Conservation (phyloP, 2,797 vertebrate species). For the Tympanoctomys barrerae region DNA sequence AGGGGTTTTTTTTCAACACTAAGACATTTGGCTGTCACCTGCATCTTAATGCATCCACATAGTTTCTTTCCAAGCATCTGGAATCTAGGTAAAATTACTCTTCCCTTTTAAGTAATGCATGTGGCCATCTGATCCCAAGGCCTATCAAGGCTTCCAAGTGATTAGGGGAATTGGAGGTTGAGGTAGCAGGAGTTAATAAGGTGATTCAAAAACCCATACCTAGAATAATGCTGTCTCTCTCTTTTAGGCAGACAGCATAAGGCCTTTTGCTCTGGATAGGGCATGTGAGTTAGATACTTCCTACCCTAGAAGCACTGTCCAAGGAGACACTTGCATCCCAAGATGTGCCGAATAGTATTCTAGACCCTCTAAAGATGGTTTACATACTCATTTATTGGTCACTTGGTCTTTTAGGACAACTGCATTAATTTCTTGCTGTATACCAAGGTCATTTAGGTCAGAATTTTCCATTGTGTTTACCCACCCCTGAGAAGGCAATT, state of each 20-base stretch:
- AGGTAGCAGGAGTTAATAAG: not conserved
- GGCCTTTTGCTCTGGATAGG: not conserved
- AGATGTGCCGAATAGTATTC: not conserved
- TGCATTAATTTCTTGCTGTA: constrained; percentile 52
- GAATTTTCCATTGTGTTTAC: constrained; percentile 35
- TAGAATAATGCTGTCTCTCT: not conserved
- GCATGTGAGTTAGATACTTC: not conserved
- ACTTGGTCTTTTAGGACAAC: constrained; percentile 29
- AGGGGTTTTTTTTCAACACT: constrained; percentile 57
- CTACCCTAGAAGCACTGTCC: not conserved
- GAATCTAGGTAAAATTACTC: constrained; percentile 1
- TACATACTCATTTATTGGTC: not conserved
- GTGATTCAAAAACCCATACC: not conserved
- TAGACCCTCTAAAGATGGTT: not conserved
- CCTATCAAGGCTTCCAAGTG: not conserved
- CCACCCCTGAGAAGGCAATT: no score
- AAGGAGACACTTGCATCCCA: not conserved
- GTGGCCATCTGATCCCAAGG: constrained; percentile 29
- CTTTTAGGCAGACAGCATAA: no score
- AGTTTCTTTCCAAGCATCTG: constrained; percentile 30
- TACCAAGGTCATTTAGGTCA: constrained; percentile 4
- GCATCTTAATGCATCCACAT: constrained; percentile 69
- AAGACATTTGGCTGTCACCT: constrained; percentile 50
- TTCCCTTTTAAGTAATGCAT: constrained; percentile 61
- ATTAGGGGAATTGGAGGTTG: constrained; percentile 4